Base-by-base conservation (phyloP, 1,140 invertebrate genomes). In the Bradynema listronoti region DNA sequence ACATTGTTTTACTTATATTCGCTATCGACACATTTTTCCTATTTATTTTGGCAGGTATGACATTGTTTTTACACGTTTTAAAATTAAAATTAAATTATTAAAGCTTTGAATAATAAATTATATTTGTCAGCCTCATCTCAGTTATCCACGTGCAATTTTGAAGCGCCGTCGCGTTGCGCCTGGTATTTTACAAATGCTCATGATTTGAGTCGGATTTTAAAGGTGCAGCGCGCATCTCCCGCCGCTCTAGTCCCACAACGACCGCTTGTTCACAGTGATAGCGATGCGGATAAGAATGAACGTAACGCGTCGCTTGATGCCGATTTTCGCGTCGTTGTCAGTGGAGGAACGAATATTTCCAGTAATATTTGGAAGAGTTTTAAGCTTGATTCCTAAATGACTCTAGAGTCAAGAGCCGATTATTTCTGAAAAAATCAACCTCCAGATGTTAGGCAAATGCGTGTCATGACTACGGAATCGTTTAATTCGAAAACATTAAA, bases 321-420 rank as follows among this genome's bases (percentile, higher is more conserved):
- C 14, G 69, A 68, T 42, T 68, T 68, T 41, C 30, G 55, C 22
- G 45, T 69, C 9, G 66, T 68, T n/a, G 60, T 72, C 11, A 65
- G 66, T 4, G 65, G 71, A 16, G 56, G 58, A 14, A 30, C 24
- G 7, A 72, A 65, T 43, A 30, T n/a, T 11, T 68, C 63, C 1
- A 72, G 69, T 72, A 27, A 56, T n/a, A n/a, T n/a, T n/a, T n/a
- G n/a, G n/a, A n/a, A n/a, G n/a, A 50, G 66, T 45, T 16, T 56
- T 34, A 6, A 7, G 6, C 9, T 22, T 56, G 32, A 11, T 57
- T 56, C 19, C 47, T 19, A 29, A 3, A 6, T 43, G 22, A 3
- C 22, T 43, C 9, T 3, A 27, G 27, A 3, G 11, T 19, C 19
- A 11, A 11, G 36, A 39, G 19, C 11, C 36, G 36, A 19, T 39